Conservation (phyloP, 2,797 vertebrate species). For the Coracias cyanogaster region DNA sequence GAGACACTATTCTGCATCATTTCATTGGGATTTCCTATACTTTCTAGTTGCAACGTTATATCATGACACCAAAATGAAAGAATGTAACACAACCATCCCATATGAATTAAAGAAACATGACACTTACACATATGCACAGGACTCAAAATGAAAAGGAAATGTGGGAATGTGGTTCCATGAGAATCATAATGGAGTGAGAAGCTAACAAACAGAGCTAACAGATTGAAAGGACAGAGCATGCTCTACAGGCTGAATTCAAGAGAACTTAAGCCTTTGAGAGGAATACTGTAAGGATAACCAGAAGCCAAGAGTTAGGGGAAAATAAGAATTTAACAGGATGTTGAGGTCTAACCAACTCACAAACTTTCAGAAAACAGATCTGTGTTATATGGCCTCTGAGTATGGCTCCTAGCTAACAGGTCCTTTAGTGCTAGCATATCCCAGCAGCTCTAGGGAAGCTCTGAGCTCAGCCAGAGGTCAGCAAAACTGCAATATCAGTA, state of each 20-base stretch:
- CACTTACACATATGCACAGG: background rate
- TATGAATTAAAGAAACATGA: background rate
- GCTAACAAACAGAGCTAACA: background rate
- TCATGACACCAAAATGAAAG: background rate
- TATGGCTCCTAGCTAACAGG: fast-evolving
- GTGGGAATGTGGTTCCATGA: fast-evolving
- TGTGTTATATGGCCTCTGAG: background rate
- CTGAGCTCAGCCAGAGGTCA: background rate
- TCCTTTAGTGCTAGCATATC: background rate
- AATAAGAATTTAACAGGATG: background rate
- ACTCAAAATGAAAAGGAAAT: background rate
- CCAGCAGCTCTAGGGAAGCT: background rate
- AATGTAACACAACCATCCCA: background rate
- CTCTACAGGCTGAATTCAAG: background rate
- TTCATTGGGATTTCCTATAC: background rate
- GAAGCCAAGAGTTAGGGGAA: background rate
- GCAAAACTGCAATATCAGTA: background rate
- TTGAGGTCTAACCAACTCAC: background rate
- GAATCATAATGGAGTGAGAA: background rate
- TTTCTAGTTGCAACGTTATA: background rate
- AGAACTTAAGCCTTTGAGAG: background rate
- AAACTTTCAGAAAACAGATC: background rate
- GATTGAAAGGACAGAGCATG: background rate
- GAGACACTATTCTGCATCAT: background rate
- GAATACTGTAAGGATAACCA: background rate